Evolutionary conservation across 2,113 vertebrate genomes (phyloP).

Genomic region (Corythaeola cristata): DNA sequence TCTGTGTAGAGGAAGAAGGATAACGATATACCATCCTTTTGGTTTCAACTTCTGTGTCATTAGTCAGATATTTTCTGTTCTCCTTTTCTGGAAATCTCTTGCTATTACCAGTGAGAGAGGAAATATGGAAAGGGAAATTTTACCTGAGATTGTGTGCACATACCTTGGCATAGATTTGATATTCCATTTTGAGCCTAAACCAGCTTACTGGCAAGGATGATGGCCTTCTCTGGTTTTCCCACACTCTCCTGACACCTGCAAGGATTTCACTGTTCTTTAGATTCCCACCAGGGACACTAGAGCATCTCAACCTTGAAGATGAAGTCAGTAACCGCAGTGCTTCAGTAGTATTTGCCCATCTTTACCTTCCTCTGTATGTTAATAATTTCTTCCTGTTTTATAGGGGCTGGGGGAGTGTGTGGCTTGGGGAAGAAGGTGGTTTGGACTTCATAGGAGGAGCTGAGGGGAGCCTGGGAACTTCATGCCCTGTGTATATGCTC

Average conservation of each 20-base stretch:
- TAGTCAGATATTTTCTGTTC: not conserved
- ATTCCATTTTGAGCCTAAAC: not conserved
- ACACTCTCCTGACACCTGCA: not conserved
- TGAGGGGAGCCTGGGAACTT: not conserved
- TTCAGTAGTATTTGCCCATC: not conserved
- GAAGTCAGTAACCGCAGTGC: not conserved
- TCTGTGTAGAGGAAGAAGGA: not conserved
- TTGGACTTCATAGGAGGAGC: not conserved
- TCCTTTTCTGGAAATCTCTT: not conserved
- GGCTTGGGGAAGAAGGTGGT: not conserved
- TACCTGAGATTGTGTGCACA: not conserved
- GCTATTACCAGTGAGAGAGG: not conserved
- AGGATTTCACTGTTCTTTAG: not conserved
- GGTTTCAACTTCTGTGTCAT: not conserved
- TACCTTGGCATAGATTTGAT: not conserved
- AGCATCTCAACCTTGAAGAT: not conserved
- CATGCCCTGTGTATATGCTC: not conserved
- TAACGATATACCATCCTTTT: not conserved
- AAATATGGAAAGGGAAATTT: not conserved
- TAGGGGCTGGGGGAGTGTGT: not conserved
- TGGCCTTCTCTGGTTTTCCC: not conserved
- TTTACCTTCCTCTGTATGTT: not conserved
- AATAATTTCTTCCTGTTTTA: not conserved
- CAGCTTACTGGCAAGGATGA: not conserved
- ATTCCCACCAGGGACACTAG: not conserved